phyloP scores from a whole-genome alignment of 2,888 invertebrate species.

The Archaeoteleia sp. region DNA sequence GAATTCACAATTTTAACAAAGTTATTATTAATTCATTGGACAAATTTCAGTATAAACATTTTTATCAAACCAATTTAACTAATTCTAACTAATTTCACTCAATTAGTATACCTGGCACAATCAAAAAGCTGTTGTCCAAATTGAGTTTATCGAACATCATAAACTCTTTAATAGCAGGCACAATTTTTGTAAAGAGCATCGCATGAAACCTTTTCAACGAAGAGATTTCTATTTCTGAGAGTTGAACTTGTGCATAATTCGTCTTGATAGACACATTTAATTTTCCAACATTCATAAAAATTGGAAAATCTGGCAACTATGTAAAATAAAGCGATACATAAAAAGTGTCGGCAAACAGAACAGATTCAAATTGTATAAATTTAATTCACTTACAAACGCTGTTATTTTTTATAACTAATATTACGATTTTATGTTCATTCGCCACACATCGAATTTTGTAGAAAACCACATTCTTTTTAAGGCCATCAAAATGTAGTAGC shows the following conservation, averaged over 20 bases:
- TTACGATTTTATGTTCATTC: no score
- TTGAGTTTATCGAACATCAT: constrained; percentile 78
- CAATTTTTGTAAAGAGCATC: constrained; percentile 83
- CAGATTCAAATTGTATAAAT: no score
- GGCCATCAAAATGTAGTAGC: no score
- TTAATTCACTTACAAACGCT: no score
- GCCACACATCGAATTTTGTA: no score
- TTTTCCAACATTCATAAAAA: constrained; percentile 83
- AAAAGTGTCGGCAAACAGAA: no score
- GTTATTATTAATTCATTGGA: constrained; percentile 13
- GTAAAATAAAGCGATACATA: no score
- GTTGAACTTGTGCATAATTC: constrained; percentile 75
- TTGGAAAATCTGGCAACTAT: constrained; percentile 80
- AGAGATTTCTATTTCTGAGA: constrained; percentile 76
- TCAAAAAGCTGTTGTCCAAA: constrained; percentile 75
- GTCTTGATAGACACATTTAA: constrained; percentile 76
- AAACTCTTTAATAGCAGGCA: constrained; percentile 80
- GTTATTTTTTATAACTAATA: no score
- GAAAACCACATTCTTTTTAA: no score
- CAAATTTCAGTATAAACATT: constrained; percentile 2
- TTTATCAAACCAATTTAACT: neutral
- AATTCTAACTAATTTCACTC: no score
- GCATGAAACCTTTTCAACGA: constrained; percentile 81
- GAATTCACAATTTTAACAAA: constrained; percentile 31
- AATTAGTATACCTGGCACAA: constrained; percentile 72